Evolutionary conservation across 30 jellyfish, hydroid and myxozoan genomes (phyloP).

Genomic region (Hydra vulgaris): DNA sequence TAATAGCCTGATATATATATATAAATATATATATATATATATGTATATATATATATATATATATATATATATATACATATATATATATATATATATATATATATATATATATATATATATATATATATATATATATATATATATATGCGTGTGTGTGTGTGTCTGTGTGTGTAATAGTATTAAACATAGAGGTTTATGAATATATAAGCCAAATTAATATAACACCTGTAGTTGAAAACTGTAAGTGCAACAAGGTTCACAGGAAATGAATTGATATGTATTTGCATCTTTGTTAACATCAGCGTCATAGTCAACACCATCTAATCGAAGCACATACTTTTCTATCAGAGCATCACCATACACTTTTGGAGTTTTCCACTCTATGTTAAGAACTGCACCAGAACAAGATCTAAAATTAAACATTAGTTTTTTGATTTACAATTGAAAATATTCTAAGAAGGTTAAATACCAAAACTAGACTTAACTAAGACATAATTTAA

Average conservation of each 20-base stretch:
- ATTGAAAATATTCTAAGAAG: background rate
- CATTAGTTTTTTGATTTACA: no score
- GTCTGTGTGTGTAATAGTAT: no score
- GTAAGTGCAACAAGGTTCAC: conserved; percentile 31
- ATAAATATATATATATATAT: no score
- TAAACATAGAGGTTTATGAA: no score
- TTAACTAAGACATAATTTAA: background rate
- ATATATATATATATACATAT: no score
- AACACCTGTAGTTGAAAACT: conserved; percentile 28
- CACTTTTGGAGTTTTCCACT: conserved; percentile 34
- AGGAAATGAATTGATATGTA: conserved; percentile 31
- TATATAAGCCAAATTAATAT: no score
- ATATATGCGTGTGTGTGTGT: no score
- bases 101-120: no score
- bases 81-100: no score
- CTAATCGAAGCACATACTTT: conserved; percentile 35
- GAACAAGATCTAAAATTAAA: conserved; percentile 27
- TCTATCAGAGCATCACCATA: conserved; percentile 38
- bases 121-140: no score
- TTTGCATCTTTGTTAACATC: conserved; percentile 30
- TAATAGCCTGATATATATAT: conserved; percentile 20
- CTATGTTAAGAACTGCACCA: conserved; percentile 26
- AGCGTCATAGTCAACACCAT: conserved; percentile 25
- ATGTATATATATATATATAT: no score
- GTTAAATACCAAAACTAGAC: no score